Evolutionary conservation across 2,888 invertebrate species (phyloP).

Genomic region (Dynastes hyllus): DNA sequence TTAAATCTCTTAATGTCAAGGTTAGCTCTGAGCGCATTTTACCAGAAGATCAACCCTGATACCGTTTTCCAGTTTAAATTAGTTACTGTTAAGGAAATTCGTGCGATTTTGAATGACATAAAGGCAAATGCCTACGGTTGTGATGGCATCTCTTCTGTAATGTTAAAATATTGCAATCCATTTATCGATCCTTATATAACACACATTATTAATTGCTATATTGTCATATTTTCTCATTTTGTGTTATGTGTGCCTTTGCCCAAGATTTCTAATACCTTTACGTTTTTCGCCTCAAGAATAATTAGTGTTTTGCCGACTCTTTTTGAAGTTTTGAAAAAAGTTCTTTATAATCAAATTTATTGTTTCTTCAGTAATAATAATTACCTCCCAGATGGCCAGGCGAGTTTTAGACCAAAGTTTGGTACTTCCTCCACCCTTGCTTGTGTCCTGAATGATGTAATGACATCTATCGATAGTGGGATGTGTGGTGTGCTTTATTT

Average conservation of each 20-base stretch:
- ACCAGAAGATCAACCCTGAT: background rate
- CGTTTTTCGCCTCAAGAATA: background rate
- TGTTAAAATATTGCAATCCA: background rate
- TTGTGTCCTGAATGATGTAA: no score
- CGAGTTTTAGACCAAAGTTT: background rate
- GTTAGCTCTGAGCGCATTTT: no score
- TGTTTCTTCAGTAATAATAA: background rate
- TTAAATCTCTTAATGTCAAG: no score
- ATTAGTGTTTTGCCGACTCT: background rate
- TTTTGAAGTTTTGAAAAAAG: background rate
- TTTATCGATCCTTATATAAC: background rate
- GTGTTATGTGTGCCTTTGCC: background rate
- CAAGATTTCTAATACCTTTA: background rate
- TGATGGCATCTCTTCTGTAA: background rate
- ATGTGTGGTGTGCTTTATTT: background rate
- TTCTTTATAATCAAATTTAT: background rate
- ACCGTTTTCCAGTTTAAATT: slow-evolving; percentile 4
- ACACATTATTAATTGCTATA: background rate
- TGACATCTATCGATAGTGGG: no score
- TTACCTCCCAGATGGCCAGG: background rate
- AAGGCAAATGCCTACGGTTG: background rate
- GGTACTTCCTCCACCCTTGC: background rate
- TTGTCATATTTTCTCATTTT: background rate
- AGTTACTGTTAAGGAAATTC: background rate
- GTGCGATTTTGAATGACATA: background rate